Conservation (phyloP, 2,888 invertebrate genomes). For the Elysia crispata region DNA sequence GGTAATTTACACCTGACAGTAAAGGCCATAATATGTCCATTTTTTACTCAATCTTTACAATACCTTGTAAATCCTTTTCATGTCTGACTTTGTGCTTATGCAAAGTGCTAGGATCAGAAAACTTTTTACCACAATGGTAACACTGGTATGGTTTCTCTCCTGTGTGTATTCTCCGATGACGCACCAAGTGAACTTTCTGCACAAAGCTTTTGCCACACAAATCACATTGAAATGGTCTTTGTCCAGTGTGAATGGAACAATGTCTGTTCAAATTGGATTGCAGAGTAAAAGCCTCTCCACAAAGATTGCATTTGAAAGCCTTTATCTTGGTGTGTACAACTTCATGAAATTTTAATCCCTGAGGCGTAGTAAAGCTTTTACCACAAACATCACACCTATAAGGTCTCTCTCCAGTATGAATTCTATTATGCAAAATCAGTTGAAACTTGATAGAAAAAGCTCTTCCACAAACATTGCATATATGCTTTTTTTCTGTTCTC, state of each 20-base stretch:
- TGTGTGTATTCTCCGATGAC: no score
- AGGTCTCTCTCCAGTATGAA: constrained; percentile 42
- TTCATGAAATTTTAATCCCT: neutral
- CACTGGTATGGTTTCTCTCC: neutral
- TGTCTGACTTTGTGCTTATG: neutral
- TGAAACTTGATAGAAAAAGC: constrained; percentile 36
- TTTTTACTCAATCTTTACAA: no score
- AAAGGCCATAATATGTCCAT: no score
- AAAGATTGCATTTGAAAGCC: constrained; percentile 13
- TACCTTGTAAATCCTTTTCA: neutral
- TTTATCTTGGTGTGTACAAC: no score
- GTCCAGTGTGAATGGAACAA: constrained; percentile 36
- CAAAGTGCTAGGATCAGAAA: neutral
- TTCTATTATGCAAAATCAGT: constrained; percentile 37
- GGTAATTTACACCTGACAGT: no score
- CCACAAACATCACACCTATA: constrained; percentile 44
- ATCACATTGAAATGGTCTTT: constrained; percentile 38
- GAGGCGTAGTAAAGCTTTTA: constrained; percentile 21
- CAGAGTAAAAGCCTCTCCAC: constrained; percentile 33
- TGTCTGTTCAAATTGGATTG: constrained; percentile 38
- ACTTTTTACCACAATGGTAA: neutral
- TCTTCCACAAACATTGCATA: constrained; percentile 43
- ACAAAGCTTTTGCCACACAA: constrained; percentile 42
- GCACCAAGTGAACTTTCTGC: neutral
- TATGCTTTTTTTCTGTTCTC: constrained; percentile 41